These are phyloP conservation scores for Agapornis canus DNA, from an alignment of 2,797 vertebrate species.

Conservation along the genomic window DNA sequence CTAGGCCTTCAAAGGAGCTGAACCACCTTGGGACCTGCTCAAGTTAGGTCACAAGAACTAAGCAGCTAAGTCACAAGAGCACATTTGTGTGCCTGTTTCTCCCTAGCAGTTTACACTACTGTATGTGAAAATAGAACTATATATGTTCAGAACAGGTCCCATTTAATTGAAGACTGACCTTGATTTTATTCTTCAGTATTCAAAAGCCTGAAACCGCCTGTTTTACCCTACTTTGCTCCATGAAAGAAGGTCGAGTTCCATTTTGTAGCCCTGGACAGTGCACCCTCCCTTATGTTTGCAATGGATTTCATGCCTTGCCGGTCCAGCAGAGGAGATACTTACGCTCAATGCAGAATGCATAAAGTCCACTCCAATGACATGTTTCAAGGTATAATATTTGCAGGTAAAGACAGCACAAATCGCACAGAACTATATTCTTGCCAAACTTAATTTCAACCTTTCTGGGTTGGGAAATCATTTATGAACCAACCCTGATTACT, in stretches of 20 bases:
- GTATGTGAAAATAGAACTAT: neutral
- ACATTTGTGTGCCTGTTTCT: neutral
- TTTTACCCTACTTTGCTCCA: neutral
- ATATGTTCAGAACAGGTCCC: neutral
- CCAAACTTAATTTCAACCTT: neutral
- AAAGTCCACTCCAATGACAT: neutral
- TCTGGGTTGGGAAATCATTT: neutral
- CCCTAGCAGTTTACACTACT: neutral
- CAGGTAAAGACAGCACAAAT: neutral
- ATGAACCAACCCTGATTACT: neutral
- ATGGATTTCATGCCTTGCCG: neutral
- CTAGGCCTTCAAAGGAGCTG: neutral
- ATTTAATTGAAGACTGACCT: neutral
- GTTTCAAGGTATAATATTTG: neutral
- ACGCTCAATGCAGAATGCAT: neutral
- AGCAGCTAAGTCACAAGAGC: neutral
- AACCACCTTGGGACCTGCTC: neutral
- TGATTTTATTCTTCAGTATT: neutral
- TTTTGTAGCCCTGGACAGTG: neutral
- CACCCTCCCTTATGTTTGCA: neutral
- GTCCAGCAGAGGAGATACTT: neutral
- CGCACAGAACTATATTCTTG: neutral
- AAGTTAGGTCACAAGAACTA: neutral
- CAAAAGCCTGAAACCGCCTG: neutral
- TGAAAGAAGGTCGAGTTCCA: neutral